phyloP scores from a whole-genome alignment of 2,888 invertebrate genomes.

The Globia sparganii region DNA sequence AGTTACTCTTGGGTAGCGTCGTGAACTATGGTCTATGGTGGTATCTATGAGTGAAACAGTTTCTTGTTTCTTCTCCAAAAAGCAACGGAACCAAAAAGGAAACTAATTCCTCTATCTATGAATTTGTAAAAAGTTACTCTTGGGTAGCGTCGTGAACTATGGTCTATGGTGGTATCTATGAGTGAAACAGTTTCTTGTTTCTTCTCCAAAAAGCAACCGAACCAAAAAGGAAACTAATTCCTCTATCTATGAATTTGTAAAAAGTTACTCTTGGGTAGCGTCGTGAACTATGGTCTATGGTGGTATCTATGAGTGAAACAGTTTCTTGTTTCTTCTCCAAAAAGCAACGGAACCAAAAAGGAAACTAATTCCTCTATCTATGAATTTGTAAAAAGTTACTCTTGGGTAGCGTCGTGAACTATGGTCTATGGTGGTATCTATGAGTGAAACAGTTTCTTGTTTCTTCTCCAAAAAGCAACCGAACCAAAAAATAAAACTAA shows the following conservation, averaged over 20 bases:
- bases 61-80: neutral
- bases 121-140: no score
- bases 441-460: neutral
- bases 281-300: no score
- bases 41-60: neutral
- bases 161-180: no score
- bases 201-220: neutral
- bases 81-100: no score
- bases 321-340: neutral
- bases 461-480: neutral
- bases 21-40: no score
- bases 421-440: no score
- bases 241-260: no score
- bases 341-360: neutral
- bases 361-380: neutral
- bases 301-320: neutral
- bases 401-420: neutral
- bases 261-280: no score
- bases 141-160: neutral
- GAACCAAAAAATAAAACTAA: neutral
- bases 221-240: neutral
- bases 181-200: neutral
- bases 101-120: neutral
- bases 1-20: neutral
- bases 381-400: neutral